phyloP scores from a whole-genome alignment of 2,888 invertebrate genomes.

The Panzeria rudis region DNA sequence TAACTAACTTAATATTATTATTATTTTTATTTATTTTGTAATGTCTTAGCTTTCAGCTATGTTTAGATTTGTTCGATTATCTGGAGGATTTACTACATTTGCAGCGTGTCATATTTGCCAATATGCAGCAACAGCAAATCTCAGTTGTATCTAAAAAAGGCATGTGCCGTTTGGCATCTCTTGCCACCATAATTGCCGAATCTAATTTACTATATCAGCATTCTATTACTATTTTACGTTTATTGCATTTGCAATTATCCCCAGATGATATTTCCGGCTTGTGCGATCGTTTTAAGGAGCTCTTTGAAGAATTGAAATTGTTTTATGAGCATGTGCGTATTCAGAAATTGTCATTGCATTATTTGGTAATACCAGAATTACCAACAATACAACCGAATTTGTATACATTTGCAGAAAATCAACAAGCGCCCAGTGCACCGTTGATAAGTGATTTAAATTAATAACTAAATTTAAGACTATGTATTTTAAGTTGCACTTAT shows the following conservation, averaged over 20 bases:
- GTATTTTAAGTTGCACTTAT: conserved; percentile 10
- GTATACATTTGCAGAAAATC: conserved; percentile 5
- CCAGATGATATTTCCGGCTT: conserved; percentile 69
- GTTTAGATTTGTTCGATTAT: conserved; percentile 67
- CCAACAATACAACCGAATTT: conserved; percentile 45
- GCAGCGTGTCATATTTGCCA: conserved; percentile 63
- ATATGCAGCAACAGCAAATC: conserved; percentile 50
- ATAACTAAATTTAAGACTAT: conserved; percentile 18
- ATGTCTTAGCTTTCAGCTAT: conserved; percentile 57
- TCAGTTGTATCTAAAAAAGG: conserved; percentile 54
- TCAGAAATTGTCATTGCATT: conserved; percentile 17
- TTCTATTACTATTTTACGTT: conserved; percentile 55
- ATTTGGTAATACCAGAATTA: conserved; percentile 54
- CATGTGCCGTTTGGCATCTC: conserved; percentile 67
- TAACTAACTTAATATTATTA: background rate
- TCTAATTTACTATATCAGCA: conserved; percentile 68
- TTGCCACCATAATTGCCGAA: conserved; percentile 65
- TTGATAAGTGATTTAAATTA: conserved; percentile 41
- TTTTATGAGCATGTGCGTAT: conserved; percentile 59
- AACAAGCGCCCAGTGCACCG: conserved; percentile 49
- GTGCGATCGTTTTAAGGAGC: conserved; percentile 51
- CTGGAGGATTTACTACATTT: conserved; percentile 62
- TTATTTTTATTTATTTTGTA: background rate
- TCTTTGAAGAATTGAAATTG: conserved; percentile 53
- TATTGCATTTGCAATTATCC: conserved; percentile 64